Evolutionary conservation across 1,140 invertebrate species (phyloP).

Genomic region (Papilio xuthus): DNA sequence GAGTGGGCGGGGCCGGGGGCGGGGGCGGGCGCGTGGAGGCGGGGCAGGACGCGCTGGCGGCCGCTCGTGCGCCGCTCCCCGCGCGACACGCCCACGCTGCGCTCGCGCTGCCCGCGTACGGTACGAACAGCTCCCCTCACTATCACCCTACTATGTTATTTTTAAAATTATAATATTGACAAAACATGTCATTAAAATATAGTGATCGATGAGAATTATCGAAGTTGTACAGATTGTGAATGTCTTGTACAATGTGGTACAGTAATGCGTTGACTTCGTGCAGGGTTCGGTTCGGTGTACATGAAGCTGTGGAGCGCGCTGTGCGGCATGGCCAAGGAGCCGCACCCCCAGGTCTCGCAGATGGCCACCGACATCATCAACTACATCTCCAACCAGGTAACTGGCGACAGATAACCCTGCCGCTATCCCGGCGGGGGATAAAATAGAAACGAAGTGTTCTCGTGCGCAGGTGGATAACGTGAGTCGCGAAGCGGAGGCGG

Average conservation of each 20-base stretch:
- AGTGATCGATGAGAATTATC: no score
- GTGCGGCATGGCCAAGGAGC: conserved; percentile 89
- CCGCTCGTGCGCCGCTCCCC: conserved; percentile 35
- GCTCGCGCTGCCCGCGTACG: conserved; percentile 61
- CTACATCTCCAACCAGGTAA: conserved; percentile 89
- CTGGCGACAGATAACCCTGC: neutral
- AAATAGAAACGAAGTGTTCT: conserved; percentile 19
- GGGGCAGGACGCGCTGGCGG: conserved; percentile 61
- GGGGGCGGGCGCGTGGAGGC: conserved; percentile 51
- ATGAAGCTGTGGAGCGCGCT: conserved; percentile 93
- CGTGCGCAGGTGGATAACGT: conserved; percentile 58
- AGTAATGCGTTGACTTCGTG: neutral
- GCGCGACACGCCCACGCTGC: conserved; percentile 43
- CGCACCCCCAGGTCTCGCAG: conserved; percentile 89
- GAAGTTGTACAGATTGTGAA: no score
- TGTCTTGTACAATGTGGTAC: neutral
- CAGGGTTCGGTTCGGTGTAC: conserved; percentile 88
- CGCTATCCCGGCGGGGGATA: no score
- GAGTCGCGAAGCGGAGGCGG: conserved; percentile 52
- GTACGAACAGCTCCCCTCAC: conserved; percentile 40
- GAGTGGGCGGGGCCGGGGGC: conserved; percentile 37
- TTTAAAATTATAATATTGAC: no score
- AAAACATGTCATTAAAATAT: no score
- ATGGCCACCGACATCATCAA: conserved; percentile 90
- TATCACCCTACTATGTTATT: no score